A percentile compares a stretch with the other conserved stretches of the same genome.
Evolutionary conservation across 2,888 invertebrate genomes (phyloP).

Genomic region (Torymus tubicola): DNA sequence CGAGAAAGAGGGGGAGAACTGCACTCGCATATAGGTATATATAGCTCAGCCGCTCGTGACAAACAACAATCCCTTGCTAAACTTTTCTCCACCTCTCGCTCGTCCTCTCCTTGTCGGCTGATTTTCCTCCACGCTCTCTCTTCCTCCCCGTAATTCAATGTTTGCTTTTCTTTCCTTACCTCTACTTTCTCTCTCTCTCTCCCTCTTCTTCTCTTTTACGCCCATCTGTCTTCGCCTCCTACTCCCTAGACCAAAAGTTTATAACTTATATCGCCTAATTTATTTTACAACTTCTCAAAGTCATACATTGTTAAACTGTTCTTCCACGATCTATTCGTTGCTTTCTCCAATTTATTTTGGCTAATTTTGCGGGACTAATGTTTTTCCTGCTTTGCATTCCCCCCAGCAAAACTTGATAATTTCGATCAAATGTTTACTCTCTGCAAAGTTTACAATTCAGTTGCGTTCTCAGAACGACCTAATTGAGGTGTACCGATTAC

Average conservation of each 20-base stretch:
- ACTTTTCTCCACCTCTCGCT: slow-evolving; percentile 42
- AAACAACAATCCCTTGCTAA: slow-evolving; percentile 45
- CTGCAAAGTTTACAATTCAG: too few species aligned
- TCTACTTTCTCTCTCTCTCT: not conserved
- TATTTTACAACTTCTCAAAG: slow-evolving; percentile 38
- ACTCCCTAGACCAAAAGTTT: slow-evolving; percentile 32
- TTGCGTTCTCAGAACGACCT: too few species aligned
- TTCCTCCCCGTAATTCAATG: slow-evolving; percentile 35
- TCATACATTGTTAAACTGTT: slow-evolving; percentile 31
- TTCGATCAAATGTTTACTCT: too few species aligned
- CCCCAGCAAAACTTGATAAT: too few species aligned
- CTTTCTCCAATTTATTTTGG: too few species aligned
- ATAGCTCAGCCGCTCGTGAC: slow-evolving; percentile 24
- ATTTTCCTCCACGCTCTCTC: slow-evolving; percentile 12
- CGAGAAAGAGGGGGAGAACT: not conserved
- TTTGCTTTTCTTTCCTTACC: slow-evolving; percentile 33
- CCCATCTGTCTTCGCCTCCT: slow-evolving; percentile 27
- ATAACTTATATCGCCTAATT: slow-evolving; percentile 49
- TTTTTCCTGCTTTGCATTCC: too few species aligned
- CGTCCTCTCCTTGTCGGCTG: slow-evolving; percentile 1
- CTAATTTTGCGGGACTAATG: too few species aligned
- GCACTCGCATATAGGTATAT: not conserved
- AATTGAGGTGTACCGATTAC: too few species aligned
- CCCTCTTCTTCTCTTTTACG: not conserved
- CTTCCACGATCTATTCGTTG: slow-evolving; percentile 1